These are phyloP conservation scores for Syngnathus rostellatus DNA, from an alignment of 2,797 vertebrate species.

Conservation along the genomic window DNA sequence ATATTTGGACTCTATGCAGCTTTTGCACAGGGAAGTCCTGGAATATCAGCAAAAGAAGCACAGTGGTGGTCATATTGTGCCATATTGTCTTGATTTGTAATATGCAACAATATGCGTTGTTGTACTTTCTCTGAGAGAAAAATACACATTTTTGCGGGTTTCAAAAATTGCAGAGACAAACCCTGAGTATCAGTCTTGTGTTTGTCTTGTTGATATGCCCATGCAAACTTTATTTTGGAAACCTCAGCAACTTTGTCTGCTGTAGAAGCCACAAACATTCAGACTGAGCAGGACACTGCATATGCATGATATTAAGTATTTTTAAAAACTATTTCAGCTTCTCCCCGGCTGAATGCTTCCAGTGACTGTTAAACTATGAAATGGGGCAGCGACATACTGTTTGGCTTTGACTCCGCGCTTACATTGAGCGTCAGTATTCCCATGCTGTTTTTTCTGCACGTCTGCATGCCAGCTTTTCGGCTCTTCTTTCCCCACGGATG, in stretches of 20 bases:
- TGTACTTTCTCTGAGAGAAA: background rate
- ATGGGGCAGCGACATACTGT: background rate
- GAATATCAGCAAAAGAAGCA: background rate
- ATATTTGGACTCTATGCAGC: background rate
- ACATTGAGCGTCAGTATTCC: slow-evolving; percentile 21
- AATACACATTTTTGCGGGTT: background rate
- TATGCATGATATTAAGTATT: background rate
- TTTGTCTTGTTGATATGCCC: background rate
- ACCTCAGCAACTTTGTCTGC: slow-evolving; percentile 1
- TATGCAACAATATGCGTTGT: background rate
- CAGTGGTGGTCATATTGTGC: background rate
- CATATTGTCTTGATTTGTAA: background rate
- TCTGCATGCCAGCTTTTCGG: slow-evolving; percentile 49
- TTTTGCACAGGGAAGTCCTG: background rate
- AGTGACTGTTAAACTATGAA: slow-evolving; percentile 5
- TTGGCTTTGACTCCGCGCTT: slow-evolving; percentile 23
- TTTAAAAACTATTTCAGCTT: background rate
- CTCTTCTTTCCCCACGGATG: slow-evolving; percentile 50
- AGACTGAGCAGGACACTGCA: background rate
- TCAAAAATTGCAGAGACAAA: background rate
- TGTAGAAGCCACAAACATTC: background rate
- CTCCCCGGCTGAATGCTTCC: slow-evolving; percentile 13
- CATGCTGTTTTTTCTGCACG: slow-evolving; percentile 34
- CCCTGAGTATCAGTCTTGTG: background rate
- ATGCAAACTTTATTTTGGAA: background rate